Conservation (phyloP, 2,888 invertebrate genomes). For the Cantharis nigra region DNA sequence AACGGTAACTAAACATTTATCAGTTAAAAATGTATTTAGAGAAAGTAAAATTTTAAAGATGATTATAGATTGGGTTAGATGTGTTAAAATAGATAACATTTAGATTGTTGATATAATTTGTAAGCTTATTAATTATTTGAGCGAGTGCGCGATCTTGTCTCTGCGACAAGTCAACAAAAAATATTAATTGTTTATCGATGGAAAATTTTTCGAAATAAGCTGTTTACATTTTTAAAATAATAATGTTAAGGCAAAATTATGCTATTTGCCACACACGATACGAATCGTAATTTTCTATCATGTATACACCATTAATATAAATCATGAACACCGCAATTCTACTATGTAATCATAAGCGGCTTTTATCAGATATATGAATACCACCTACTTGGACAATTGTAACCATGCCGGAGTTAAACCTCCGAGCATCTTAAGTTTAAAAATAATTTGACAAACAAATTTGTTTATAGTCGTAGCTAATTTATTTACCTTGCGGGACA, state of each 20-base stretch:
- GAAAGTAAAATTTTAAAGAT: neutral
- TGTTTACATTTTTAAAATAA: neutral
- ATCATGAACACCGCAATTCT: constrained; percentile 12
- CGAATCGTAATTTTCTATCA: constrained; percentile 9
- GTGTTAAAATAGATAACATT: neutral
- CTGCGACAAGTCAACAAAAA: neutral
- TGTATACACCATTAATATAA: constrained; percentile 8
- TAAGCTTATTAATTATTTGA: neutral
- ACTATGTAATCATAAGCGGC: constrained; percentile 14
- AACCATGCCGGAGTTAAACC: constrained; percentile 1
- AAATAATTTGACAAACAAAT: neutral
- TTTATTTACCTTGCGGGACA: neutral
- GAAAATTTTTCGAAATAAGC: neutral
- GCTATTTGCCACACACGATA: constrained; percentile 3
- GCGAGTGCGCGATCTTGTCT: neutral
- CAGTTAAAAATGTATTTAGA: neutral
- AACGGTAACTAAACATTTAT: neutral
- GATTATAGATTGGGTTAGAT: neutral
- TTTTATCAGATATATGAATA: constrained; percentile 16
- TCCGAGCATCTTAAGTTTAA: neutral
- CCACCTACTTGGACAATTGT: constrained; percentile 19
- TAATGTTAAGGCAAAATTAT: neutral
- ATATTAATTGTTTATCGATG: neutral
- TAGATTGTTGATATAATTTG: constrained; percentile 3
- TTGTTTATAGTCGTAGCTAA: neutral